phyloP scores from a whole-genome alignment of 2,113 vertebrate genomes.

The Morphnarchus princeps region DNA sequence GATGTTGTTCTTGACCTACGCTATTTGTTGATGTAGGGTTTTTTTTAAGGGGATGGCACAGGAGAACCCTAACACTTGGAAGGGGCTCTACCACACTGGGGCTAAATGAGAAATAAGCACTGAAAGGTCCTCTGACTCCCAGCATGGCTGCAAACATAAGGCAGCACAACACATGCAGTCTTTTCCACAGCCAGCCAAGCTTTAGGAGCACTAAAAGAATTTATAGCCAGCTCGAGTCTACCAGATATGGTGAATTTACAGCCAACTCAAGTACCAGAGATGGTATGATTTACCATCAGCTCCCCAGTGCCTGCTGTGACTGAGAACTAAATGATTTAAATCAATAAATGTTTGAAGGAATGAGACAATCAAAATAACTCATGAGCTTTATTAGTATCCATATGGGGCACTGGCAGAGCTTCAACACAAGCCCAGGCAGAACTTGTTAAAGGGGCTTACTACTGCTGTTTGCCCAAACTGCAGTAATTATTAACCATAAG shows the following conservation, averaged over 20 bases:
- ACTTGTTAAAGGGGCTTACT: background rate
- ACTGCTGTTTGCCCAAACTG: background rate
- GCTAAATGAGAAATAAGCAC: background rate
- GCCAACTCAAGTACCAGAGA: background rate
- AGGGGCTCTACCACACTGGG: background rate
- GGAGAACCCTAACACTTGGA: background rate
- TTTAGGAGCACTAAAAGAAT: background rate
- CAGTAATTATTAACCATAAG: background rate
- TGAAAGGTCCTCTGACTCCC: background rate
- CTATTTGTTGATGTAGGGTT: background rate
- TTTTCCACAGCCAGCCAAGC: background rate
- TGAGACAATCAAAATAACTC: background rate
- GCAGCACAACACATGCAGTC: background rate
- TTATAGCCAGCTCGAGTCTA: background rate
- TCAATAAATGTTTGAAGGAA: conserved; percentile 5
- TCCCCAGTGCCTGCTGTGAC: background rate
- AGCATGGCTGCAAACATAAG: background rate
- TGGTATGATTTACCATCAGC: background rate
- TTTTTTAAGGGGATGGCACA: background rate
- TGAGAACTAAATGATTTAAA: background rate
- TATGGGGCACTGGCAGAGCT: background rate
- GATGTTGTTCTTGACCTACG: background rate
- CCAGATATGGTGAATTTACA: conserved; percentile 28
- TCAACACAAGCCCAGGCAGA: background rate
- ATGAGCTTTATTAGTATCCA: background rate